Conservation (phyloP, 2,113 vertebrate genomes). For the Myrmophylax atrothorax region DNA sequence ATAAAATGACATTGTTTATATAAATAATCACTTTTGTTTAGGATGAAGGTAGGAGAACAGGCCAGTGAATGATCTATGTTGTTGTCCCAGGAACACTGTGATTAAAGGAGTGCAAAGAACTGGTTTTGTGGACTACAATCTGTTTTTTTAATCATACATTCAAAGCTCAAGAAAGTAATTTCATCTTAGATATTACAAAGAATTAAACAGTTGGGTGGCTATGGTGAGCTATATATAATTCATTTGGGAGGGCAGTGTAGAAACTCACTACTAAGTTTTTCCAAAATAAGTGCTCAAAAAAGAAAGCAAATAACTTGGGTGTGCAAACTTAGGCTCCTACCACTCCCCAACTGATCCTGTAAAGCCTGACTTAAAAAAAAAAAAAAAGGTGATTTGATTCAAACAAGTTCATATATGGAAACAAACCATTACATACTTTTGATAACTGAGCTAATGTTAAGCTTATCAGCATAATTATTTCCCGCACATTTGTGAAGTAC, state of each 20-base stretch:
- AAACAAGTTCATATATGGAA: not conserved
- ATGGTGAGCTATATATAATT: not conserved
- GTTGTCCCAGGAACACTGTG: not conserved
- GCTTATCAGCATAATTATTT: constrained; percentile 29
- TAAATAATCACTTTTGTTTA: not conserved
- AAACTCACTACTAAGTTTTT: not conserved
- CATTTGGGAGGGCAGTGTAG: not conserved
- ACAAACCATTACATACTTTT: constrained; percentile 1
- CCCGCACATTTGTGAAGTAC: not conserved
- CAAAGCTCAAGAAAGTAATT: not conserved
- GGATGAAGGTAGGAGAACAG: not conserved
- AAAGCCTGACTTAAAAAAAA: not conserved
- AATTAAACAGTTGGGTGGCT: not conserved
- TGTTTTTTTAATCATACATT: not conserved
- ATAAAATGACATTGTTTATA: not conserved
- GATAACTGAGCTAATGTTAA: not conserved
- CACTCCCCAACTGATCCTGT: not conserved
- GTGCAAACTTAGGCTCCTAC: not conserved
- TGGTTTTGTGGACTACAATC: not conserved
- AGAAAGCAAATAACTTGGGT: not conserved
- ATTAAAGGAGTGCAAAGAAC: not conserved
- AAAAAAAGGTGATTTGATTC: not conserved
- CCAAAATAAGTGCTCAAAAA: not conserved
- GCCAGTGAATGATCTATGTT: not conserved
- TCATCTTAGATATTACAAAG: not conserved